Evolutionary conservation across 2,888 invertebrate genomes (phyloP), one percentile per base, ranked within the genome.

Genomic region (Lepidonotus clava): DNA sequence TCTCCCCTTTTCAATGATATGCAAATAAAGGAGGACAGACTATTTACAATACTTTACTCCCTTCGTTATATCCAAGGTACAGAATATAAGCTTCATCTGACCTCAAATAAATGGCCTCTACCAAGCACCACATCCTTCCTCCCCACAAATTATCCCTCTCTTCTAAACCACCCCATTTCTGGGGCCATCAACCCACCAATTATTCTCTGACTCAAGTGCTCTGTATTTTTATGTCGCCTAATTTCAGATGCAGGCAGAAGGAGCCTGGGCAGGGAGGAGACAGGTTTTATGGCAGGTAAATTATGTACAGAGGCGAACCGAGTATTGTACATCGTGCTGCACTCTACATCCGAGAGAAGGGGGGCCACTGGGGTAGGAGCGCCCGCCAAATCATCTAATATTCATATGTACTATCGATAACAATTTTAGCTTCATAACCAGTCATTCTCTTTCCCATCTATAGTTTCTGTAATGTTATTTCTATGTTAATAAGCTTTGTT

Each of bases 181-280:
- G 34, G 34, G 71, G 34, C 71, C 71, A 71, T 71, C 71, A 38
- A 34, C 18, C 71, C 71, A 0, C 38, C 71, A 71, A 71, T 71
- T 71, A 71, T 71, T 36, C 71, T n/a, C 71, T 38, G 36, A 80
- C 80, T 51, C 80, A 80, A 80, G 80, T 80, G 80, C 80, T 32
- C 51, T 80, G 80, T 46, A 80, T 80, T 71, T 80, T 80, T 80
- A 80, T 80, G 80, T 80, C 80, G 51, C 46, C 80, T 80, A 80
- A 80, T 80, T 80, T 80, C 41, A 80, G 80, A 80, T 51, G 51
- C 51, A 51, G 51, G 71, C 71, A 71, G 6, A 36, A 34, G 36
- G 24, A 2, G 28, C 71, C 38, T 28, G 80, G 51, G 32, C 40
- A 41, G 24, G 21, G 38, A 18, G 40, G 76, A 40, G 41, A n/a